Conservation (phyloP, 2,888 invertebrate species). For the Xylocampa areola region DNA sequence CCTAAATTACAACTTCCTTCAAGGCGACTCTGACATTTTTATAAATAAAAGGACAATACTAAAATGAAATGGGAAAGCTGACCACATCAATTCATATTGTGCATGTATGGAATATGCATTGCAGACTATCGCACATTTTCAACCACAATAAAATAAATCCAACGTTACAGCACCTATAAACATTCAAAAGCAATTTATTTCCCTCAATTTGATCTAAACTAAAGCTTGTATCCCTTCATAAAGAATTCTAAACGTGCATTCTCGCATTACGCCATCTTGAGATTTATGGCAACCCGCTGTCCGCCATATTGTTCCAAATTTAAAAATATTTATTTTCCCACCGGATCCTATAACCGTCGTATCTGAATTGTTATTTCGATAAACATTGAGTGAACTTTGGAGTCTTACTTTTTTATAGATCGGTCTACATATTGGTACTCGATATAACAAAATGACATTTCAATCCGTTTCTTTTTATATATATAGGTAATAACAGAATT, state of each 20-base stretch:
- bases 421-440: constrained; percentile 62
- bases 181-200: constrained; percentile 73
- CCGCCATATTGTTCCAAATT: constrained; percentile 88
- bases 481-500: no score
- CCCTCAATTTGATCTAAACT: constrained; percentile 70
- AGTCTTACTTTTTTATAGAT: constrained; percentile 74
- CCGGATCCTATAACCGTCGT: constrained; percentile 69
- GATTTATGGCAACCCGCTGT: constrained; percentile 87
- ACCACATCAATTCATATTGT: constrained; percentile 37
- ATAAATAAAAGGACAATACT: no score
- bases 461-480: constrained; percentile 20
- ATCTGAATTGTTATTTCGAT: constrained; percentile 66
- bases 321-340: constrained; percentile 84
- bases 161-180: constrained; percentile 60
- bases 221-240: constrained; percentile 82
- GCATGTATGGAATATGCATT: constrained; percentile 46
- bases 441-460: constrained; percentile 30
- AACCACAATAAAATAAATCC: constrained; percentile 53
- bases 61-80: constrained; percentile 22
- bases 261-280: constrained; percentile 86
- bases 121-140: constrained; percentile 40
- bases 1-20: no score
- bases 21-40: no score
- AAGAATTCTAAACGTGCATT: constrained; percentile 84
- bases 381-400: constrained; percentile 71